phyloP scores from a whole-genome alignment of 2,797 vertebrate species.

The Megalops cyprinoides region DNA sequence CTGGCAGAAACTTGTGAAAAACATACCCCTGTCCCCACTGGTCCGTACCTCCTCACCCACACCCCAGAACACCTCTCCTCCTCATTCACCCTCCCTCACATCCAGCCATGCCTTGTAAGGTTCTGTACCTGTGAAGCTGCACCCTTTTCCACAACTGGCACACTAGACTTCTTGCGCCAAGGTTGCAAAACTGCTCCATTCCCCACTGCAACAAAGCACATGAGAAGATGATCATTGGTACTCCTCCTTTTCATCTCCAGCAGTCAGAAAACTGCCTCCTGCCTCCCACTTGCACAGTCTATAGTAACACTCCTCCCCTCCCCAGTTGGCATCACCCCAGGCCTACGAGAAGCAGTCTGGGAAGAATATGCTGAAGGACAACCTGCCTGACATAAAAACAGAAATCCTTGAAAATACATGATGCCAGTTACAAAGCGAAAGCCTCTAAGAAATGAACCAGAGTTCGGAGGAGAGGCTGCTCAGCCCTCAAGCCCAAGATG shows the following conservation, averaged over 20 bases:
- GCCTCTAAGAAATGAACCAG: slow-evolving; percentile 90
- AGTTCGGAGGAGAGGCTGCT: too few relatives aligned
- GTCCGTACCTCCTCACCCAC: slow-evolving; percentile 94
- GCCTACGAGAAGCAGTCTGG: slow-evolving; percentile 50
- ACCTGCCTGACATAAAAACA: slow-evolving; percentile 85
- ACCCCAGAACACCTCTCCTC: slow-evolving; percentile 87
- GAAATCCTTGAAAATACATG: slow-evolving; percentile 93
- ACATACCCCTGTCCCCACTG: slow-evolving; percentile 92
- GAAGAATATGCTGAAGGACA: slow-evolving; percentile 78
- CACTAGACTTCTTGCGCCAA: slow-evolving; percentile 91
- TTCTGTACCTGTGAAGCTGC: slow-evolving; percentile 83
- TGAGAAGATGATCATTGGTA: slow-evolving; percentile 92
- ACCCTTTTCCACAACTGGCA: slow-evolving; percentile 87
- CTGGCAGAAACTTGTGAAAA: slow-evolving; percentile 90
- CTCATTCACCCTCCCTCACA: slow-evolving; percentile 89
- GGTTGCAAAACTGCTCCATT: slow-evolving; percentile 88
- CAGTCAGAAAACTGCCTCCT: slow-evolving; percentile 80
- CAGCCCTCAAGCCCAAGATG: too few relatives aligned
- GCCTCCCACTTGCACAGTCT: slow-evolving; percentile 90
- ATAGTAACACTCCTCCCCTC: slow-evolving; percentile 81
- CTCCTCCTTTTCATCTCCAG: slow-evolving; percentile 69
- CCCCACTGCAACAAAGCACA: slow-evolving; percentile 91
- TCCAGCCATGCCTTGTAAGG: slow-evolving; percentile 78
- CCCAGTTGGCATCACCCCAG: slow-evolving; percentile 73
- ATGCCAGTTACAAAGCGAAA: slow-evolving; percentile 94